Evolutionary conservation across 2,888 invertebrate genomes (phyloP).

Genomic region (Agrotis ipsilon): DNA sequence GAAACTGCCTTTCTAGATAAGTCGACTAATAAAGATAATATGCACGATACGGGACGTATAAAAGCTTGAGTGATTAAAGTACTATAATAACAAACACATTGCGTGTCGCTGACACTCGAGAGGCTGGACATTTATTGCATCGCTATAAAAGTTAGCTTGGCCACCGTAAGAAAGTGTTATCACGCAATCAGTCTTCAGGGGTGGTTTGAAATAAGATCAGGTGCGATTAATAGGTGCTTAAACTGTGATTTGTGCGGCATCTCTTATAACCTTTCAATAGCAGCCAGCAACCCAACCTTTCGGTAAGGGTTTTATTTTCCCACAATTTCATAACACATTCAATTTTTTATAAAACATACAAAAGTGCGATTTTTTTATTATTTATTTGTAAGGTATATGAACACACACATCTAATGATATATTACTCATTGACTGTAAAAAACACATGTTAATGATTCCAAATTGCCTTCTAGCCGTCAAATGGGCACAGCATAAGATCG

Average conservation of each 20-base stretch:
- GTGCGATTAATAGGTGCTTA: conserved; percentile 25
- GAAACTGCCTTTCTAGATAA: conserved; percentile 57
- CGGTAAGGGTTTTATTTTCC: too few species aligned
- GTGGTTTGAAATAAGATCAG: conserved; percentile 5
- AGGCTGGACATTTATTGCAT: conserved; percentile 43
- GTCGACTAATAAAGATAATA: conserved; percentile 66
- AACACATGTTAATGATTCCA: conserved; percentile 53
- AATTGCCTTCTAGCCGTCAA: conserved; percentile 30
- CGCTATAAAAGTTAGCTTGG: conserved; percentile 38
- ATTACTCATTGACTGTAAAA: conserved; percentile 28
- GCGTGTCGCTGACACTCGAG: conserved; percentile 48
- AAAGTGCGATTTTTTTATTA: too few species aligned
- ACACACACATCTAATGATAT: neutral
- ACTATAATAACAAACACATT: conserved; percentile 58
- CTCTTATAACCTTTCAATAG: neutral
- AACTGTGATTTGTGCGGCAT: conserved; percentile 1
- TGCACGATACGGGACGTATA: conserved; percentile 53
- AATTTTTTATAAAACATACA: too few species aligned
- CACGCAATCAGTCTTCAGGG: conserved; percentile 19
- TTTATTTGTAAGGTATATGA: too few species aligned
- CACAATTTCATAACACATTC: too few species aligned
- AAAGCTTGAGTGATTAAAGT: conserved; percentile 60
- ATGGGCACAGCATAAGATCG: conserved; percentile 45
- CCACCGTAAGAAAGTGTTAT: conserved; percentile 40
- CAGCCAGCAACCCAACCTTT: neutral